phyloP scores from a whole-genome alignment of 1,140 invertebrate genomes.

The Drosophila mojavensis region DNA sequence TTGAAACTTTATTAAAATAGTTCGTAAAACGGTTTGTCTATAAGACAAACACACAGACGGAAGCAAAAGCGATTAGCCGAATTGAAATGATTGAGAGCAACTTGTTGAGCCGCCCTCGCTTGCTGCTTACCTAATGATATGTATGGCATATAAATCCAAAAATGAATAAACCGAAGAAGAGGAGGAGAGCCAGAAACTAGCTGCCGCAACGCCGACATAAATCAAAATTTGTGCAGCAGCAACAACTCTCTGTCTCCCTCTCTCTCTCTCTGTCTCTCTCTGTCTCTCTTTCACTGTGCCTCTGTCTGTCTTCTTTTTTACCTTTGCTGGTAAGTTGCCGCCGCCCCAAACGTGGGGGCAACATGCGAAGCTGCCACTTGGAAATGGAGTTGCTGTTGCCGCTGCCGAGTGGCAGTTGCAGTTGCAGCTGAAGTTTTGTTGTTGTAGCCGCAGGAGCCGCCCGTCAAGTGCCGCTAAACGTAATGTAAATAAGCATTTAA shows the following conservation, averaged over 20 bases:
- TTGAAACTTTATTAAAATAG: slow-evolving; percentile 2
- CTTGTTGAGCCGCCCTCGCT: slow-evolving; percentile 35
- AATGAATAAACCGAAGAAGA: neutral
- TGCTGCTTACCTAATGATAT: slow-evolving; percentile 62
- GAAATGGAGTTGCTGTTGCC: slow-evolving; percentile 31
- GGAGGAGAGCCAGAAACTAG: neutral
- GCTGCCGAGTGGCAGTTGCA: slow-evolving; percentile 4
- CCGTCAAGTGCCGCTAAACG: slow-evolving; percentile 78
- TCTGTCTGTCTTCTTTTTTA: slow-evolving; percentile 11
- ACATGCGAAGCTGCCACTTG: slow-evolving; percentile 42
- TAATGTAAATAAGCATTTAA: slow-evolving; percentile 83
- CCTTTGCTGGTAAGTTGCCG: slow-evolving; percentile 37
- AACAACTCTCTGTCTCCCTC: slow-evolving; percentile 8
- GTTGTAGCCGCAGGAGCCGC: slow-evolving; percentile 37
- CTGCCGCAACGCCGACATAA: slow-evolving; percentile 55
- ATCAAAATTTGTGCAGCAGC: slow-evolving; percentile 68
- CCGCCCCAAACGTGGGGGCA: slow-evolving; percentile 32
- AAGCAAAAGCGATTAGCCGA: too few species aligned
- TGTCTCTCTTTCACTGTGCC: neutral
- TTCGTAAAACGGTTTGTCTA: neutral
- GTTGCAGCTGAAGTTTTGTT: neutral
- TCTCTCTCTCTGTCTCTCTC: neutral
- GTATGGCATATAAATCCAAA: slow-evolving; percentile 61
- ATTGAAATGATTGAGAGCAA: neutral
- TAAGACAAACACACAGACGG: neutral